Conservation (phyloP, 1,140 invertebrate genomes). For the Ditylenchus dipsaci region DNA sequence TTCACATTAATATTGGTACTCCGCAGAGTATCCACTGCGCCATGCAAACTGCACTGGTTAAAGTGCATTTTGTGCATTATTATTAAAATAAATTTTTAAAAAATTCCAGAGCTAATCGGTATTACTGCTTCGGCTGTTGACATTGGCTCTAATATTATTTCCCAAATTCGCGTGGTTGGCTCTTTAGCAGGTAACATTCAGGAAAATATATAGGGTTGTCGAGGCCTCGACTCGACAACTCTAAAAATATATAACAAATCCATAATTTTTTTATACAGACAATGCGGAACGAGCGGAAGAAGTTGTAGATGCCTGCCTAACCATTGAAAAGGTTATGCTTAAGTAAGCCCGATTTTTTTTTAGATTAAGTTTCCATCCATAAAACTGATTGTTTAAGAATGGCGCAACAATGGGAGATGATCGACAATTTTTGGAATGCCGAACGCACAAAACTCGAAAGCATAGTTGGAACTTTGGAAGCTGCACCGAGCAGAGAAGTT, state of each 20-base stretch:
- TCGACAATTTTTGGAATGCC: slow-evolving; percentile 63
- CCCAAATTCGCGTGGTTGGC: slow-evolving; percentile 49
- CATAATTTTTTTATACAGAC: slow-evolving; percentile 16
- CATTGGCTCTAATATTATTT: slow-evolving; percentile 46
- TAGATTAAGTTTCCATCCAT: too few species aligned
- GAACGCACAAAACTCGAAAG: slow-evolving; percentile 52
- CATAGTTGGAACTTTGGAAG: not conserved
- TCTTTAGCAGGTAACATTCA: slow-evolving; percentile 26
- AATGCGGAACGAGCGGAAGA: slow-evolving; percentile 47
- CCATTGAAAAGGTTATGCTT: slow-evolving; percentile 52
- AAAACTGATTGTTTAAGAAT: slow-evolving; percentile 61
- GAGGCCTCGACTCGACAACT: too few species aligned
- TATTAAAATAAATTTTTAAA: not conserved
- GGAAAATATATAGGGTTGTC: too few species aligned
- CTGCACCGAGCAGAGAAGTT: slow-evolving; percentile 48
- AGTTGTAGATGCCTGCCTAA: slow-evolving; percentile 43
- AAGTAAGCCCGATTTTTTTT: slow-evolving; percentile 27
- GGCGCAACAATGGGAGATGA: slow-evolving; percentile 67
- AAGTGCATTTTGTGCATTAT: not conserved
- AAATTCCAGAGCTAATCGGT: slow-evolving; percentile 37
- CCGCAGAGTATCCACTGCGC: not conserved
- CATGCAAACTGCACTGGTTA: not conserved
- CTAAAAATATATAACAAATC: too few species aligned
- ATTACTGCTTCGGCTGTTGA: slow-evolving; percentile 47
- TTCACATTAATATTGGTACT: not conserved